Percentiles rank a stretch among this genome's conserved stretches.
phyloP scores from a whole-genome alignment of 2,113 vertebrate species.

The Dendrocopos noguchii region DNA sequence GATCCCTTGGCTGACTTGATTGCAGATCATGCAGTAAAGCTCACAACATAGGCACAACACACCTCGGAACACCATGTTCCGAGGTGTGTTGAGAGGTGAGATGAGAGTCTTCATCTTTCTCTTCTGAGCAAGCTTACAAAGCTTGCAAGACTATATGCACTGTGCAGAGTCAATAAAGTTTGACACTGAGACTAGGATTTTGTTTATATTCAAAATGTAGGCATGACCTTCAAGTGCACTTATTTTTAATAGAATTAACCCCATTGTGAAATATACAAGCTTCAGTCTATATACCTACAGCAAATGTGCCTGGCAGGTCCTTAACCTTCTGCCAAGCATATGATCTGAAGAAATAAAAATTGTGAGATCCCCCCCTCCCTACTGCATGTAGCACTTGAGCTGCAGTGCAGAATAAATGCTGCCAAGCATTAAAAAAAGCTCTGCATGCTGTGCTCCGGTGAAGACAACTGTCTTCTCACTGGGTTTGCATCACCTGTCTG shows the following conservation, averaged over 20 bases:
- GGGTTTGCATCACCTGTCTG: background rate
- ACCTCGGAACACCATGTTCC: rapidly evolving
- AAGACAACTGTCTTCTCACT: rapidly evolving
- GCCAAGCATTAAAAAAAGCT: background rate
- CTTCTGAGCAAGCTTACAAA: background rate
- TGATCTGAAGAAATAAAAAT: background rate
- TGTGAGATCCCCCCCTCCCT: rapidly evolving
- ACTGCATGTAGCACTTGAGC: rapidly evolving
- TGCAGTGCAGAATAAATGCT: background rate
- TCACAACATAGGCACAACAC: rapidly evolving
- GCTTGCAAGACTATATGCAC: background rate
- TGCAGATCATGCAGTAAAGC: background rate
- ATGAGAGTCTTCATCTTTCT: background rate
- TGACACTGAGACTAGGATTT: background rate
- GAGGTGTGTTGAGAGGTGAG: too few relatives aligned
- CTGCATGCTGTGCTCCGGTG: rapidly evolving
- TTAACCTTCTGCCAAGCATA: background rate
- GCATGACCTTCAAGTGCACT: background rate
- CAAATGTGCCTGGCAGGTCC: background rate
- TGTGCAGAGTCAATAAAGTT: background rate
- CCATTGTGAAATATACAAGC: background rate
- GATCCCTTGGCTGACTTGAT: background rate
- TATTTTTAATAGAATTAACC: background rate
- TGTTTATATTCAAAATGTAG: background rate
- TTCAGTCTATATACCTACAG: rapidly evolving